Base-by-base conservation (phyloP, 1,140 invertebrate genomes). In the Heliconius himera region DNA sequence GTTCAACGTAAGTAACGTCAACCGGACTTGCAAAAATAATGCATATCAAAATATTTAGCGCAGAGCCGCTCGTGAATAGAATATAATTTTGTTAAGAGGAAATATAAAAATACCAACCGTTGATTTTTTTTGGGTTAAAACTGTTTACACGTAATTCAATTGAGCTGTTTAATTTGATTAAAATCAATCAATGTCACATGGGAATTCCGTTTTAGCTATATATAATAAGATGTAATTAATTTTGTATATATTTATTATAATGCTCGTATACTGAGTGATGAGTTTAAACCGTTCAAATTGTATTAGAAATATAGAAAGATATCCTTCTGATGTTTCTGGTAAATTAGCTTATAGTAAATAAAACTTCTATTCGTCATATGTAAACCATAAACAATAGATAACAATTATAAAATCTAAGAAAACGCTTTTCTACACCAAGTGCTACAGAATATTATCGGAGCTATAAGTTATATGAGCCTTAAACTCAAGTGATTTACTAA, bases 1-100 rank as follows among this genome's bases (percentile, higher is more conserved):
- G 81, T 70, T 76, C 73, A 77, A 70, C 51, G 78, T 77, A 73
- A 77, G 60, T 60, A 66, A 71, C 73, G 70, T 49, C 74, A 54
- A 83, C 77, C 79, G 79, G 60, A 29, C 26, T 66, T 66, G 60
- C 60, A 66, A 66, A 66, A 66, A 66, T 66, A 66, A 66, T 66
- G 60, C 60, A 66, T 66, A 66, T 66, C 60, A 29, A 66, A 66
- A 66, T 66, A 66, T 66, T 66, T 66, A 66, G 60, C 60, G 26
- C 60, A 66, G 29, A 26, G 60, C 9, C 26, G 26, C 13, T 66
- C 26, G 26, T 16, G 60, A 66, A 66, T 66, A 66, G 60, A 26
- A 26, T 36, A 6, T 36, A 36, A 36, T 26, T 66, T 66, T 66
- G 13, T 66, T 66, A 29, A 26, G 54, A 60, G 60, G 60, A 66